These are phyloP conservation scores for Rhagologus leucostigma DNA, from an alignment of 2,113 vertebrate genomes.

Conservation along the genomic window DNA sequence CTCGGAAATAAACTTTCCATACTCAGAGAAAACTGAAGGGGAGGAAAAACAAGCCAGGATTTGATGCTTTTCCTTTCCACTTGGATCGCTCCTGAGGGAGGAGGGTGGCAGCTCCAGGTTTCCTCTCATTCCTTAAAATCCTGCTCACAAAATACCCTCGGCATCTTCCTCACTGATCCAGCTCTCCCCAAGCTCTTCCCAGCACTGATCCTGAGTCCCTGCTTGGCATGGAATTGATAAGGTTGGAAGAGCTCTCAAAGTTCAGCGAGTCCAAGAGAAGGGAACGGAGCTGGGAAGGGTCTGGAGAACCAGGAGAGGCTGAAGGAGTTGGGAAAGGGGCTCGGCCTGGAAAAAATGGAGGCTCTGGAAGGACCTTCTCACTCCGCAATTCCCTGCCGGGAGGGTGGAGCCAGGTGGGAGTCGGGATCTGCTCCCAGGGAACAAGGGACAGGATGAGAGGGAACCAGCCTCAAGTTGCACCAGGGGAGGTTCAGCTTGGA, in stretches of 20 bases:
- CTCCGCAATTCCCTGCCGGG: not conserved
- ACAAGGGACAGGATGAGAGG: not conserved
- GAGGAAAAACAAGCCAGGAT: not conserved
- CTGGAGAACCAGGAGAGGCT: not conserved
- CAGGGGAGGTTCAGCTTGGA: not conserved
- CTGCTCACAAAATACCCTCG: not conserved
- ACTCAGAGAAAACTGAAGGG: not conserved
- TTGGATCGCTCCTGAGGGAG: not conserved
- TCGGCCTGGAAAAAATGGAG: not conserved
- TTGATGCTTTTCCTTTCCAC: not conserved
- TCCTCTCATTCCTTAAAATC: not conserved
- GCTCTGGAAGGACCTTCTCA: not conserved
- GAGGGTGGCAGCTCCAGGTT: not conserved
- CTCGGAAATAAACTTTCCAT: not conserved
- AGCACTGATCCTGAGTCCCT: not conserved
- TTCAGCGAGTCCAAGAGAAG: not conserved
- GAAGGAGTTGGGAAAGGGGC: not conserved
- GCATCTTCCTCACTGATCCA: not conserved
- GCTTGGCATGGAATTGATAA: accelerated
- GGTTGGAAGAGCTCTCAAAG: not conserved
- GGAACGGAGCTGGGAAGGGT: not conserved
- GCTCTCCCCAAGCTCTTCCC: not conserved
- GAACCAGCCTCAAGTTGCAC: accelerated
- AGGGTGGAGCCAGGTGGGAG: not conserved
- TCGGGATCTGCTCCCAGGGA: not conserved